These are phyloP conservation scores for Leptodactylus fallax DNA, from an alignment of 2,797 vertebrate species.

Conservation along the genomic window DNA sequence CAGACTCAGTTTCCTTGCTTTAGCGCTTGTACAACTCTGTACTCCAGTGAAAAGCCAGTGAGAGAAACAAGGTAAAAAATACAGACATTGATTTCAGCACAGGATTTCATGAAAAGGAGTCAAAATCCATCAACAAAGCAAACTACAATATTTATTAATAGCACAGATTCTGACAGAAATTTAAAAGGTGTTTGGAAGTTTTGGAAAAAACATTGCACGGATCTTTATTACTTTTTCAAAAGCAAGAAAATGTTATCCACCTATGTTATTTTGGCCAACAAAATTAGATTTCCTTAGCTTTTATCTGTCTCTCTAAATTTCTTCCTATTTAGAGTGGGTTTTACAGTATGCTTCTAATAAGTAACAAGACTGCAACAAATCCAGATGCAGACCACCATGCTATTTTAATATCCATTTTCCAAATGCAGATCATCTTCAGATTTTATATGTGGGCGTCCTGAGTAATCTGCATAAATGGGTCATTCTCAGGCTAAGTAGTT, in stretches of 20 bases:
- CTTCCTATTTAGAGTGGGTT: neutral
- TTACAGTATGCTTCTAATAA: slow-evolving; percentile 22
- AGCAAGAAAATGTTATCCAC: neutral
- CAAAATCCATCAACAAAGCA: no score
- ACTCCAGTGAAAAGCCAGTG: no score
- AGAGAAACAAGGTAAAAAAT: no score
- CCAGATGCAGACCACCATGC: slow-evolving; percentile 30
- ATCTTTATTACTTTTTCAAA: no score
- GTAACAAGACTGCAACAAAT: slow-evolving; percentile 26
- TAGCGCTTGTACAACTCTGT: no score
- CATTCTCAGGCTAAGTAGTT: slow-evolving; percentile 23
- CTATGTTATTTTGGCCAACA: neutral
- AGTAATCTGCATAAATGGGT: slow-evolving; percentile 19
- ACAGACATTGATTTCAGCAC: no score
- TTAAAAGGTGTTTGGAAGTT: no score
- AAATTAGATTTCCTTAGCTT: neutral
- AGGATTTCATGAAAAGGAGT: no score
- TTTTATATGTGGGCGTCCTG: neutral
- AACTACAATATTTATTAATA: no score
- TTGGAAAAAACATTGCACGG: no score
- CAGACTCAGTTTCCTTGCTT: no score
- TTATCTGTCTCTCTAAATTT: neutral
- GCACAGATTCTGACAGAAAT: no score
- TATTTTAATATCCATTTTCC: slow-evolving; percentile 21
- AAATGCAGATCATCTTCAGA: slow-evolving; percentile 12